Base-by-base conservation (phyloP, 2,113 vertebrate genomes). In the Elachura formosa region DNA sequence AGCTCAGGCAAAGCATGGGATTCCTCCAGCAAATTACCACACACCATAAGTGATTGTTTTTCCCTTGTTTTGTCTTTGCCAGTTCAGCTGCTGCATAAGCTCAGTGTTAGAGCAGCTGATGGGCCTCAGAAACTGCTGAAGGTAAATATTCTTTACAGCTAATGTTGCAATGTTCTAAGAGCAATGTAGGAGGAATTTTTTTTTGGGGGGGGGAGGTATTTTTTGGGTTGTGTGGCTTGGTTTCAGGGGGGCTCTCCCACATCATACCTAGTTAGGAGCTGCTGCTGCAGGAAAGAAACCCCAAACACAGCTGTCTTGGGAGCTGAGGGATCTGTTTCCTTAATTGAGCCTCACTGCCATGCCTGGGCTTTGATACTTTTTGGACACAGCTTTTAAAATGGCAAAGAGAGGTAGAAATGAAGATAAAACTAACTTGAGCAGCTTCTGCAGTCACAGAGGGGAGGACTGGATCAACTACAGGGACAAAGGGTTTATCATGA, bases 81-180 rank as follows among this genome's bases (percentile, higher is more conserved):
- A 99, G 99, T 99, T 97, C 99, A 99, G 97, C 96, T 99, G 91
- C 97, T 99, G 94, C 99, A 99, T 89, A 99, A 99, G 93, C 97
- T 99, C 87, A 99, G 99, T 1, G 99, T 99, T 49, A 97, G 99
- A 95, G 99, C 99, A 4, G 98, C 99, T n/a, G 99, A 99, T 38
- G 99, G 99, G 18, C 98, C 99, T 49, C 99, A 99, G 95, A 99
- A 98, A n/a, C 96, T 99, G 29, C 80, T 99, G 85, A 98, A 98
- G 98, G 98, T 98, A 94, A 97, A 67, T 19, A 12, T 3, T n/a
- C 34, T 33, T 81, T 21, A n/a, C 8, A 16, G 41, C 11, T 54
- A 13, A 20, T 3, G 21, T 26, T 8, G 4, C 21, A 46, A 20
- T 4, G 1, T 41, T 55, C 12, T 24, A 36, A 43, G 8, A 1